Evolutionary conservation across 92 coral and sea anemone genomes (phyloP).

Genomic region (Palythoa caribaeorum): DNA sequence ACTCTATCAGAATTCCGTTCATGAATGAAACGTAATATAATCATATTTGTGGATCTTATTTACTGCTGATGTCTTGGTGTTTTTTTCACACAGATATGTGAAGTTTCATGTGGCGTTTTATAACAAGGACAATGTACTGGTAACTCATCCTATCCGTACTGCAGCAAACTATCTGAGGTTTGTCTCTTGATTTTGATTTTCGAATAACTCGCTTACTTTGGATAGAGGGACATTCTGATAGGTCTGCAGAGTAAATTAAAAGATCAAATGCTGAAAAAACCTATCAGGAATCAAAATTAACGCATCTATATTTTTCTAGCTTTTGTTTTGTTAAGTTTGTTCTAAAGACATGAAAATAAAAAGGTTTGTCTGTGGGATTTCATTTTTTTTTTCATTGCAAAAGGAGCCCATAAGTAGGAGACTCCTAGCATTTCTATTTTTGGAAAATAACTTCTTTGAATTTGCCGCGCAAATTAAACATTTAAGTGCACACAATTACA

Average conservation of each 20-base stretch:
- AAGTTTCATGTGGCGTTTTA: constrained; percentile 86
- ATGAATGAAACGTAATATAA: too few relatives aligned
- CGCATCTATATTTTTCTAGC: not conserved
- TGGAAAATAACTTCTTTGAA: too few relatives aligned
- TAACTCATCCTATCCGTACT: constrained; percentile 83
- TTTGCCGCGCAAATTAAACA: too few relatives aligned
- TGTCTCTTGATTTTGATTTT: not conserved
- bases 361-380: too few relatives aligned
- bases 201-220: too few relatives aligned
- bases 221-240: not conserved
- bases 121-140: constrained; percentile 77
- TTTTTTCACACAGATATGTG: constrained; percentile 67
- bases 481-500: too few relatives aligned
- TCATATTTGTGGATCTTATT: too few relatives aligned
- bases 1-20: too few relatives aligned
- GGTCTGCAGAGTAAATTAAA: not conserved
- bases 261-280: not conserved
- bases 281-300: too few relatives aligned
- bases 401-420: too few relatives aligned
- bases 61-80: not conserved
- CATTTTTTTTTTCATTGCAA: too few relatives aligned
- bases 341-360: not conserved
- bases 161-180: constrained; percentile 87
- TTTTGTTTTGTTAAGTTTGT: not conserved
- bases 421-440: too few relatives aligned